Evolutionary conservation across 2,888 invertebrate genomes (phyloP), one percentile per base, ranked within the genome.

Genomic region (Pristionchus maxplancki): DNA sequence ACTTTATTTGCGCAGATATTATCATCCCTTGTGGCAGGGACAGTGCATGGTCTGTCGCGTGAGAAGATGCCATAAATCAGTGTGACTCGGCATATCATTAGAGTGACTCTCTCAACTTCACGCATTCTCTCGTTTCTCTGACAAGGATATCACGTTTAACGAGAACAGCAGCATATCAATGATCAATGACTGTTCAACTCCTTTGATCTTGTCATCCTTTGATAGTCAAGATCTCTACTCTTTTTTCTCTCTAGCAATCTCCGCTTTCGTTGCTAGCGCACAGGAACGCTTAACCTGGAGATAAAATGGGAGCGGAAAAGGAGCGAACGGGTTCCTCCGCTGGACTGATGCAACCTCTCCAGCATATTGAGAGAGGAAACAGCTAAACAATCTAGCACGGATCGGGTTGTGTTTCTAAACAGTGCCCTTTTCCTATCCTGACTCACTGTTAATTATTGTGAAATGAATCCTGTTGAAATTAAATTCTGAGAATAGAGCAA

Each of bases 121-220:
- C n/a, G n/a, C n/a, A n/a, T n/a, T n/a, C n/a, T n/a, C n/a, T n/a
- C n/a, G n/a, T n/a, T n/a, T n/a, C n/a, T n/a, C n/a, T n/a, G n/a
- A n/a, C n/a, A n/a, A n/a, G n/a, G n/a, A n/a, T n/a, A n/a, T n/a
- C n/a, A n/a, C n/a, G n/a, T n/a, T n/a, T n/a, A n/a, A n/a, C n/a
- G n/a, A n/a, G n/a, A n/a, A 24, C 4, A 5, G 17, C 58, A 58
- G 58, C 17, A 24, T n/a, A 58, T 5, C 5, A 5, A 17, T n/a
- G 58, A 17, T 24, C 58, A 17, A 58, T 48, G 44, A 1, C 15
- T 44, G 78, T 44, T 74, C 78, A n/a, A 31, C 31, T 67, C 5
- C 13, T 78, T 48, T 44, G 78, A 78, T 78, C 78, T 78, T 44
- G n/a, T 58, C 83, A 37, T 62, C 34, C 83, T 83, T 62, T 83